A percentile compares a stretch with the other conserved stretches of the same genome.
These are phyloP conservation scores for Cheilinus undulatus DNA, from an alignment of 2,113 vertebrate species.

Conservation along the genomic window DNA sequence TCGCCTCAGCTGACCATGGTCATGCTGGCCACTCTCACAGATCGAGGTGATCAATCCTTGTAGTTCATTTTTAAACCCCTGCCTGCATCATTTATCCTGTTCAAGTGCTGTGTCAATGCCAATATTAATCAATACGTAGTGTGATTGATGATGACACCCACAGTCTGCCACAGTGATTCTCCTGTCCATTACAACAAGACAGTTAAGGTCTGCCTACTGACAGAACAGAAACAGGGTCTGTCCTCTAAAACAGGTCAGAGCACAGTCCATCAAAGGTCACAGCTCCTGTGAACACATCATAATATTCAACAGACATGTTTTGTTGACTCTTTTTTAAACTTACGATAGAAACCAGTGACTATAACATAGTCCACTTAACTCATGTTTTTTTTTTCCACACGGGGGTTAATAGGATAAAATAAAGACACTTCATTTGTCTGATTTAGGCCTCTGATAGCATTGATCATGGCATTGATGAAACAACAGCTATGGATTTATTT, in stretches of 20 bases:
- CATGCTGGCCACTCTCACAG: constrained; percentile 2
- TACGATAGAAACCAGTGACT: too few relatives aligned
- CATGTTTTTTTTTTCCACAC: too few relatives aligned
- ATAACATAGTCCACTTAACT: too few relatives aligned
- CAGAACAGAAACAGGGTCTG: constrained; percentile 18
- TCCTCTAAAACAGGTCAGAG: not conserved
- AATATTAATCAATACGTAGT: constrained; percentile 36
- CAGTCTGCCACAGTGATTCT: constrained; percentile 37
- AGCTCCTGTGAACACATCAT: not conserved
- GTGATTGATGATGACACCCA: constrained; percentile 48
- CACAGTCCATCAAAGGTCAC: not conserved
- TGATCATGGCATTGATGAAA: too few relatives aligned
- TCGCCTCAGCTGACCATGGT: not conserved
- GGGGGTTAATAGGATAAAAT: too few relatives aligned
- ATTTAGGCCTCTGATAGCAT: too few relatives aligned
- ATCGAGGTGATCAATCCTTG: constrained; percentile 23
- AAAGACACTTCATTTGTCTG: too few relatives aligned
- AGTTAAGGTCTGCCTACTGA: constrained; percentile 24
- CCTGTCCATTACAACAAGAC: constrained; percentile 29
- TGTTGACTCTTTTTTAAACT: too few relatives aligned
- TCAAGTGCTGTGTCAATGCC: constrained; percentile 34
- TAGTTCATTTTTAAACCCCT: constrained; percentile 41
- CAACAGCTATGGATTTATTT: too few relatives aligned
- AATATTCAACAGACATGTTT: not conserved
- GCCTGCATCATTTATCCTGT: constrained; percentile 41